A percentile compares a stretch with the other conserved stretches of the same genome.
phyloP scores from a whole-genome alignment of 1,140 invertebrate species.

The Samia ricini region DNA sequence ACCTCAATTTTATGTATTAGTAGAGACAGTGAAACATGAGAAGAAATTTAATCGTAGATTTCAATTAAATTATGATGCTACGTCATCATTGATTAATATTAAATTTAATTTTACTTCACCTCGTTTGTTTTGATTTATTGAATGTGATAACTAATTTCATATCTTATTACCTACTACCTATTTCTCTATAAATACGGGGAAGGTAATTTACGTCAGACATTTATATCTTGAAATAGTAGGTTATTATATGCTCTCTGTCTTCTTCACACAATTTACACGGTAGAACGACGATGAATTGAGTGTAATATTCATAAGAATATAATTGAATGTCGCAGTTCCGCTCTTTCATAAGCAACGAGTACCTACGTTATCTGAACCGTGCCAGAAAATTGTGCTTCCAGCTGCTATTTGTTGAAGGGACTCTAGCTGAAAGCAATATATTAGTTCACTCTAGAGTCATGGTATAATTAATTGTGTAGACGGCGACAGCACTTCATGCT shows the following conservation, averaged over 20 bases:
- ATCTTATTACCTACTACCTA: neutral
- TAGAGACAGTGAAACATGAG: too few species aligned
- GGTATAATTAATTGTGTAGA: neutral
- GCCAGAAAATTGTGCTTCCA: slow-evolving; percentile 12
- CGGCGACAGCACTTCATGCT: neutral
- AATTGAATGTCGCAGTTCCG: slow-evolving; percentile 17
- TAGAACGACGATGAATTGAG: slow-evolving; percentile 14
- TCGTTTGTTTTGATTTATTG: neutral
- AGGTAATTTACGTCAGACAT: neutral
- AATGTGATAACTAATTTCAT: neutral
- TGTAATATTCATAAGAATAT: slow-evolving; percentile 23
- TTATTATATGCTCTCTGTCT: neutral
- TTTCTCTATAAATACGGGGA: neutral
- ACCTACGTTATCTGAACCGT: slow-evolving; percentile 11
- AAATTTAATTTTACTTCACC: neutral
- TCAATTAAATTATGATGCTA: too few species aligned
- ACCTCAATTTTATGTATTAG: too few species aligned
- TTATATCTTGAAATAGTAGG: neutral
- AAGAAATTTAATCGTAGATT: too few species aligned
- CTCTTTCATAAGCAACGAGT: slow-evolving; percentile 10
- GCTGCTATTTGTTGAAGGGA: slow-evolving; percentile 14
- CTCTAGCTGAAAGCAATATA: slow-evolving; percentile 1
- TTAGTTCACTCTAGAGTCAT: neutral
- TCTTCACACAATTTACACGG: neutral
- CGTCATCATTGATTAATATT: neutral